Evolutionary conservation across 2,797 vertebrate species (phyloP).

Genomic region (Champsocephalus esox): DNA sequence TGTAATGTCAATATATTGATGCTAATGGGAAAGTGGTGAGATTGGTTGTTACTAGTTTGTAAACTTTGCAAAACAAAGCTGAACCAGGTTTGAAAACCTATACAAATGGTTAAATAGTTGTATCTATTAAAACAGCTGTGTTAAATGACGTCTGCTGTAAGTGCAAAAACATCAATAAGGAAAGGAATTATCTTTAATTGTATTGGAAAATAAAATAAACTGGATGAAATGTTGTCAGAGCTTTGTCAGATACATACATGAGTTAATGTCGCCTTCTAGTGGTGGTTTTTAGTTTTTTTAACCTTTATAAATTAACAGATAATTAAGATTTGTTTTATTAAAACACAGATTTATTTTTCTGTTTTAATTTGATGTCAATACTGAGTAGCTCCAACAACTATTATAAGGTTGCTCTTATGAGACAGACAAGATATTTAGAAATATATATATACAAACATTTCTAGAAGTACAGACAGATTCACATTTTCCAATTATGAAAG

Average conservation of each 20-base stretch:
- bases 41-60: not conserved
- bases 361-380: too few relatives aligned
- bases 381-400: too few relatives aligned
- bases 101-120: not conserved
- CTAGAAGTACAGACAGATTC: too few relatives aligned
- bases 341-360: too few relatives aligned
- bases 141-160: not conserved
- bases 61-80: not conserved
- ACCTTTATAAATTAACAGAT: too few relatives aligned
- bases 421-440: too few relatives aligned
- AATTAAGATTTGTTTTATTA: too few relatives aligned
- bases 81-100: not conserved
- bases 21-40: not conserved
- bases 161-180: not conserved
- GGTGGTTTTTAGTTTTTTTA: not conserved
- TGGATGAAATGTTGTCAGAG: too few relatives aligned
- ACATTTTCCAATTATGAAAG: too few relatives aligned
- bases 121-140: not conserved
- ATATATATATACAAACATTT: too few relatives aligned
- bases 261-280: slow-evolving; percentile 36
- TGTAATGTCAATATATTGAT: not conserved
- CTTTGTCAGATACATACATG: slow-evolving; percentile 16
- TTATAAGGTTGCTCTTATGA: too few relatives aligned
- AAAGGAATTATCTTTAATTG: too few relatives aligned
- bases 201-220: not conserved